These are phyloP conservation scores for Chymomyza amoena DNA, from an alignment of 2,888 invertebrate genomes.

Conservation along the genomic window DNA sequence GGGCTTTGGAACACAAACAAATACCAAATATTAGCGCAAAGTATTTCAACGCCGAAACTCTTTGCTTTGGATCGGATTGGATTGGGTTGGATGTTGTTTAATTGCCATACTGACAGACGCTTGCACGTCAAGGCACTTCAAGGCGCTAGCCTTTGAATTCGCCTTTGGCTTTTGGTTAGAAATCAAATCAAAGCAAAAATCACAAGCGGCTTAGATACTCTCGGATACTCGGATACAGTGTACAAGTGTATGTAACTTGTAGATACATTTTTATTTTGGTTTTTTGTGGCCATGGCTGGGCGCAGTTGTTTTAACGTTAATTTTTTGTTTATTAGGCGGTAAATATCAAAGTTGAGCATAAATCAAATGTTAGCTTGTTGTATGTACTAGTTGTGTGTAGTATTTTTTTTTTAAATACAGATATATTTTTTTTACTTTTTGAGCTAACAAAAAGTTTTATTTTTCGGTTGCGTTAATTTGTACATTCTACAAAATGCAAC, in stretches of 20 bases:
- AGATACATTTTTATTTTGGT: constrained; percentile 23
- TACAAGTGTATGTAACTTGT: constrained; percentile 9
- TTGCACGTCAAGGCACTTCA: constrained; percentile 49
- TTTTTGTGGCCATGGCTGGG: constrained; percentile 19
- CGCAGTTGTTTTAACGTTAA: constrained; percentile 56
- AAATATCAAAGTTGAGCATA: constrained; percentile 71
- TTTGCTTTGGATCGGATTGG: neutral
- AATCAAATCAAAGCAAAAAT: constrained; percentile 47
- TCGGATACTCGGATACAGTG: constrained; percentile 2
- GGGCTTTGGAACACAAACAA: constrained; percentile 54
- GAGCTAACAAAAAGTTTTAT: constrained; percentile 43
- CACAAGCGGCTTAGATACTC: constrained; percentile 29
- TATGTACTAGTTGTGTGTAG: neutral
- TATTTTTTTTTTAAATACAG: neutral
- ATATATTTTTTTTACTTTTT: constrained; percentile 33
- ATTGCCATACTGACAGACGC: constrained; percentile 65
- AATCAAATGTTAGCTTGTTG: constrained; percentile 60
- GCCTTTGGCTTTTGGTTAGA: neutral
- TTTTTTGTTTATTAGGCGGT: constrained; percentile 73
- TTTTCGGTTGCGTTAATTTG: constrained; percentile 62
- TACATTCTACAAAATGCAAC: constrained; percentile 67
- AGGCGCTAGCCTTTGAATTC: constrained; percentile 12
- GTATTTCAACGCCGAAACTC: constrained; percentile 54
- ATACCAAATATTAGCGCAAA: constrained; percentile 67
- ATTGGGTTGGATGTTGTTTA: constrained; percentile 62